Evolutionary conservation across 2,888 invertebrate species (phyloP), one percentile per base, ranked within the genome.

Genomic region (Epinotia ramella): DNA sequence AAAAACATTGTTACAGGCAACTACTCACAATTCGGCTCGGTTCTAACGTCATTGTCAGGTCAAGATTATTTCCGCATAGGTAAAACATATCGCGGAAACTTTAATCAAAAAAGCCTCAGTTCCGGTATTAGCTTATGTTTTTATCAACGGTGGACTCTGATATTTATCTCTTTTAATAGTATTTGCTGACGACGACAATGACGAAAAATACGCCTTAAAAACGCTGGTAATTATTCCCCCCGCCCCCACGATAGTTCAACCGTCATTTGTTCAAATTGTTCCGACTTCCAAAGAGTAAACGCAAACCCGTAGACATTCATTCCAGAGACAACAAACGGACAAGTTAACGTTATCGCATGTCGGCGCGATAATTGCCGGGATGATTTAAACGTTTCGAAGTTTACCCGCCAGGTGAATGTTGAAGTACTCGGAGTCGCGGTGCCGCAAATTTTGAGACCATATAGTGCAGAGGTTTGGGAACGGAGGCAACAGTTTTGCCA

Each of bases 381-480:
- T 67, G 63, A 68, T 68, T 57, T 62, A 70, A 57, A 63, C 68
- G 68, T 53, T 46, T 28, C 46, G 24, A 68, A 73, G 68, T 68
- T 73, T 68, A 7, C 63, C 40, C 24, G 49, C 49, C 33, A 40
- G 24, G 68, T 56, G 44, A 20, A 70, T 70, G 62, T 33, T 60
- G 46, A 28, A 69, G 16, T 12, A n/a, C 53, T n/a, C 13, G n/a
- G n/a, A 53, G 4, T 66, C 4, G n/a, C 13, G 20, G 4, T 56
- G 13, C 24, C 44, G 24, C 11, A 9, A 44, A 59, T 68, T 68
- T 57, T 68, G 20, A 44, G 11, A 20, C 57, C 13, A 40, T 40
- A 20, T 6, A 59, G 49, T 13, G 13, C 24, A 24, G n/a, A 28
- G 12, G 28, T 33, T 16, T 12, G 28, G 3, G 3, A 11, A 40